phyloP scores from a whole-genome alignment of 2,888 invertebrate species.

The Lasioglossum morio region DNA sequence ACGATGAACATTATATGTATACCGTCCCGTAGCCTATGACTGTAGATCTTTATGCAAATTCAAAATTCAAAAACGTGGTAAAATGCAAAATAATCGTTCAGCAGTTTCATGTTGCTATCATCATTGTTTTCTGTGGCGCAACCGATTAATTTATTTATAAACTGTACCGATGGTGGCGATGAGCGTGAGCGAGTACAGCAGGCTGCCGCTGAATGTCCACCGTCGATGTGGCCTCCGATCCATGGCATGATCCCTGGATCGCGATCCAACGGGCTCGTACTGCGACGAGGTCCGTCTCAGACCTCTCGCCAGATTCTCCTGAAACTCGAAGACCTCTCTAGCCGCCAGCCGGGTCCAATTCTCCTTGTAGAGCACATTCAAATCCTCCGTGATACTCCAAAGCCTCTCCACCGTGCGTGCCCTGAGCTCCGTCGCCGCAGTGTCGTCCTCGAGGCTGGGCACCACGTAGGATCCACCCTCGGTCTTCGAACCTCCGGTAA shows the following conservation, averaged over 20 bases:
- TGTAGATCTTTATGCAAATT: neutral
- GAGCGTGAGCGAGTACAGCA: slow-evolving; percentile 96
- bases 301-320: slow-evolving; percentile 86
- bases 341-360: slow-evolving; percentile 96
- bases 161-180: slow-evolving; percentile 96
- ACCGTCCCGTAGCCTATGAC: neutral
- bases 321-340: slow-evolving; percentile 94
- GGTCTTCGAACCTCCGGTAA: slow-evolving; percentile 73
- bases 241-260: slow-evolving; percentile 75
- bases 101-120: neutral
- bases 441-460: slow-evolving; percentile 83
- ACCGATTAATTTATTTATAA: neutral
- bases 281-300: slow-evolving; percentile 79
- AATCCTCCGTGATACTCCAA: slow-evolving; percentile 94
- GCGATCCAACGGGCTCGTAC: slow-evolving; percentile 74
- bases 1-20: neutral
- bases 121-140: neutral
- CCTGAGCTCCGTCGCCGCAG: slow-evolving; percentile 86
- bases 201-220: slow-evolving; percentile 97
- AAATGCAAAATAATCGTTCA: neutral
- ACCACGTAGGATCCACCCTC: slow-evolving; percentile 83
- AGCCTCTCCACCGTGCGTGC: slow-evolving; percentile 91
- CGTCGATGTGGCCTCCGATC: slow-evolving; percentile 86
- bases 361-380: slow-evolving; percentile 95
- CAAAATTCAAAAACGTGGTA: accelerated